Evolutionary conservation across 2,888 invertebrate genomes (phyloP), one percentile per base, ranked within the genome.

Genomic region (Cheilosia grossa): DNA sequence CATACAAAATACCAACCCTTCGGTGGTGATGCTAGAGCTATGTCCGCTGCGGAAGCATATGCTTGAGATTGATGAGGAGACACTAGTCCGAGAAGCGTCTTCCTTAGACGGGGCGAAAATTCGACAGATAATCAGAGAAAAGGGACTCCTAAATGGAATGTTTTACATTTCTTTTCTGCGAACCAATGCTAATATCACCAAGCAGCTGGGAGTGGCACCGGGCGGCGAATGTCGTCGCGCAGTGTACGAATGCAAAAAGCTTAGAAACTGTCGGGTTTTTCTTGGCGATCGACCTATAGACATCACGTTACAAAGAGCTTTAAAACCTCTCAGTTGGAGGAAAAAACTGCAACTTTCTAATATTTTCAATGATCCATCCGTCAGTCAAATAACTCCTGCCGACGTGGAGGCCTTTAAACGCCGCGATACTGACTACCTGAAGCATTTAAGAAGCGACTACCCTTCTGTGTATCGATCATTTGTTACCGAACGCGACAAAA

Each of bases 221-320:
- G 99, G 98, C 7, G 98, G 98, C 9, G 98, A 98, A 93, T 98
- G 98, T 90, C 93, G 98, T 67, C 94, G 95, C 51, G 98, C 98
- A 17, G 95, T 96, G 92, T 93, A 93, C 77, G 98, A 98, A 94
- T 97, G 97, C 91, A 89, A 88, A 70, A 80, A 61, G 33, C 53
- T 88, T 74, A 95, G 95, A 1, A 94, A 95, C 86, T 98, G 98
- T 91, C 92, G 95, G 72, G 93, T 98, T 7, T 95, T 96, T 80
- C 93, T 98, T 87, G 98, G 98, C 0, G 98, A 99, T 91, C 94
- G 98, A 56, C 97, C 98, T 1, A 96, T 98, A 86, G 95, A 96
- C 89, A 94, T 98, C 77, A 98, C 98, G 0, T 92, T 99, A 77
- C 95, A 96, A 88, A 93, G 99, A 87, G 98, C 98, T 1, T 93